Conservation (phyloP, 2,113 vertebrate genomes). For the Python bivittatus region DNA sequence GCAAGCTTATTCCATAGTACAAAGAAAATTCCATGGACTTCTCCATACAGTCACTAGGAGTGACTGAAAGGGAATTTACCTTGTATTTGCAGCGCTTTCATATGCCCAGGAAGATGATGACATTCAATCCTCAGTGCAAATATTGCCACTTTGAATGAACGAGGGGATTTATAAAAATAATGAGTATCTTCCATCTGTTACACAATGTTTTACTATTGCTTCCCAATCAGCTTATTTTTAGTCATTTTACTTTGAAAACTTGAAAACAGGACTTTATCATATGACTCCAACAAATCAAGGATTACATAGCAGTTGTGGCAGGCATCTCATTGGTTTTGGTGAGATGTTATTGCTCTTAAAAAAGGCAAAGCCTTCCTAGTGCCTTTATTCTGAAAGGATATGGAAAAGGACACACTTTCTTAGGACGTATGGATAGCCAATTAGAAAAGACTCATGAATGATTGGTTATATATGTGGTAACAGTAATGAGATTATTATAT, state of each 20-base stretch:
- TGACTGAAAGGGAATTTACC: neutral
- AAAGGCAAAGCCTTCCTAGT: neutral
- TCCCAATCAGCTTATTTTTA: neutral
- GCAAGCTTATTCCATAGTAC: neutral
- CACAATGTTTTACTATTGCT: neutral
- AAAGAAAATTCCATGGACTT: neutral
- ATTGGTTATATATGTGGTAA: neutral
- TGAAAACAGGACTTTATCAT: neutral
- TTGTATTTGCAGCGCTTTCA: too few relatives aligned
- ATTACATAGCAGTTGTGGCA: neutral
- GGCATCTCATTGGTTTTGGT: neutral
- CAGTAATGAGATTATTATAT: neutral
- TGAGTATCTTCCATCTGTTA: neutral
- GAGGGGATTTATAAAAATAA: neutral
- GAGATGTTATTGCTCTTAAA: neutral
- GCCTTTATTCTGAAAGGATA: neutral
- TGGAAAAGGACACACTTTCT: neutral
- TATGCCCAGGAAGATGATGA: neutral
- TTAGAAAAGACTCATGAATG: neutral
- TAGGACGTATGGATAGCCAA: neutral
- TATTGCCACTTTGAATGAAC: too few relatives aligned
- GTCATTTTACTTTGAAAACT: neutral
- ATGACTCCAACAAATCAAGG: neutral
- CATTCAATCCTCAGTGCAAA: neutral
- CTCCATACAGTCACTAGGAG: neutral